These are phyloP conservation scores for Mythimna loreyi DNA, from an alignment of 2,888 invertebrate genomes.

Conservation along the genomic window DNA sequence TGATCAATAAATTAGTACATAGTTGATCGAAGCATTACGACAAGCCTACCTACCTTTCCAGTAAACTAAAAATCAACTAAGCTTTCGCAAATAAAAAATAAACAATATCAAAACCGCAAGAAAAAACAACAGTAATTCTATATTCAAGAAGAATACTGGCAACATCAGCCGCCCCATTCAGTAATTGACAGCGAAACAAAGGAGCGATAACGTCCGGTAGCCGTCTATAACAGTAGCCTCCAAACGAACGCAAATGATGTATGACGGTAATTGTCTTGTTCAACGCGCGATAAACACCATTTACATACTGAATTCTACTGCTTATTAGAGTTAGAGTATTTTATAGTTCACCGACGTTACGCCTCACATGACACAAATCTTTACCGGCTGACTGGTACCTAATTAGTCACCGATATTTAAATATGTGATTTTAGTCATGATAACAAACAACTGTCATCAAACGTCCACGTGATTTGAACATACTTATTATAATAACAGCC, in stretches of 20 bases:
- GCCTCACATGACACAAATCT: too few species aligned
- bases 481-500: too few species aligned
- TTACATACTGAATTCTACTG: neutral
- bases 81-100: neutral
- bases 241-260: slow-evolving; percentile 6
- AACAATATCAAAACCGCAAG: neutral
- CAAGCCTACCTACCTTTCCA: too few species aligned
- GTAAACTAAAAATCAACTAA: neutral
- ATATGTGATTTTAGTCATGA: too few species aligned
- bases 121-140: neutral
- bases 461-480: too few species aligned
- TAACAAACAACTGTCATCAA: too few species aligned
- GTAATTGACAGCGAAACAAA: slow-evolving; percentile 74
- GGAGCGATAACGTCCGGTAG: slow-evolving; percentile 60
- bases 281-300: neutral
- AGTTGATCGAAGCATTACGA: too few species aligned
- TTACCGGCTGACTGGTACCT: too few species aligned
- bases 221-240: slow-evolving; percentile 20
- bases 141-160: slow-evolving; percentile 19
- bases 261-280: slow-evolving; percentile 23
- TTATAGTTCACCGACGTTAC: too few species aligned
- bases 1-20: too few species aligned
- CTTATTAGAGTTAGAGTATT: too few species aligned
- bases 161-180: slow-evolving; percentile 29
- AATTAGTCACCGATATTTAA: too few species aligned